These are phyloP conservation scores for Pseudochaenichthys georgianus DNA, from an alignment of 2,797 vertebrate genomes.

Conservation along the genomic window DNA sequence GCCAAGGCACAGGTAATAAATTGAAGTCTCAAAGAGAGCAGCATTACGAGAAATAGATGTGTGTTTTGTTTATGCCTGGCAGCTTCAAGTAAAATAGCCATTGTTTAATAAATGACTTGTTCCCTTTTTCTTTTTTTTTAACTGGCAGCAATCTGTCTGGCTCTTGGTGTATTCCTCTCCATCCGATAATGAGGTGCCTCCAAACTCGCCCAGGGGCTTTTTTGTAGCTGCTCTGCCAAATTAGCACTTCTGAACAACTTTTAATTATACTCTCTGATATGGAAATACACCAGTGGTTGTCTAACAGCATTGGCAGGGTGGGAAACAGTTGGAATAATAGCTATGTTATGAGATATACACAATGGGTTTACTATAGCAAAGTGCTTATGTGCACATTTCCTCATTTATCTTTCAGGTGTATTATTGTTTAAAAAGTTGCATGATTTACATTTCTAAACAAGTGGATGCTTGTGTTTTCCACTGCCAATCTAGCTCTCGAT, in stretches of 20 bases:
- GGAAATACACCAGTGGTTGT: constrained; percentile 57
- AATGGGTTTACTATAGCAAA: constrained; percentile 37
- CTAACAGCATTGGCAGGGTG: constrained; percentile 39
- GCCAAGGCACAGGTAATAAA: constrained; percentile 19
- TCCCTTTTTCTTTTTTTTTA: constrained; percentile 37
- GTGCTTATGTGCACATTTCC: constrained; percentile 32
- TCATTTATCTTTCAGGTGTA: constrained; percentile 15
- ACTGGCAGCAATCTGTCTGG: constrained; percentile 73
- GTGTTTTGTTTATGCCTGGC: constrained; percentile 53
- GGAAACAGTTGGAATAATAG: constrained; percentile 30
- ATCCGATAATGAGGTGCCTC: constrained; percentile 76
- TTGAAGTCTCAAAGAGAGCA: constrained; percentile 44
- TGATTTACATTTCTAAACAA: not conserved
- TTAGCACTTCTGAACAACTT: constrained; percentile 75
- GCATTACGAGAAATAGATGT: constrained; percentile 31
- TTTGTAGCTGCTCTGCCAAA: constrained; percentile 66
- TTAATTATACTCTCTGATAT: constrained; percentile 77
- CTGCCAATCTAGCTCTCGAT: not conserved
- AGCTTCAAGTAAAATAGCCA: constrained; percentile 59
- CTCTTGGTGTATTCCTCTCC: constrained; percentile 59
- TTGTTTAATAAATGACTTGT: constrained; percentile 66
- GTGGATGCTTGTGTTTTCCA: not conserved
- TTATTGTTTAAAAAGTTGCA: not conserved
- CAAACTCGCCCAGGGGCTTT: constrained; percentile 64
- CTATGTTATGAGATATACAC: no score